Conservation (phyloP, 1,140 invertebrate species). For the Lepidurus packardi region DNA sequence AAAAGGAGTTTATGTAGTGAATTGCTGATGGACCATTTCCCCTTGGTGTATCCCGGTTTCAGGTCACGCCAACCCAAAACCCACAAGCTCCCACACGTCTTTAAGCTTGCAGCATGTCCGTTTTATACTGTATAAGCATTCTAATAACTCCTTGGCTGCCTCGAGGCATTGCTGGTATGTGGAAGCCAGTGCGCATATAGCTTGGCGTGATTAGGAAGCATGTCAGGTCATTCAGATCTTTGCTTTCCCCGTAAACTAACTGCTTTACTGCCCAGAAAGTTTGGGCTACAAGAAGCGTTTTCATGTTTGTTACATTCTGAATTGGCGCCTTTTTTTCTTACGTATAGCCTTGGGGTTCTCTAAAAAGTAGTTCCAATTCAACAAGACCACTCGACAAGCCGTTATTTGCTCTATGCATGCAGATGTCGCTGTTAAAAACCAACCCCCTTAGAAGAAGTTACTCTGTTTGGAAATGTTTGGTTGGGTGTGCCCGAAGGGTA, state of each 20-base stretch:
- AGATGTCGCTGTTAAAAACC: neutral
- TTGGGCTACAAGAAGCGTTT: neutral
- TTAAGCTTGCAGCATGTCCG: neutral
- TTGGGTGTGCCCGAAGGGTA: neutral
- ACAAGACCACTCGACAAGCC: no score
- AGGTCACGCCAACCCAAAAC: neutral
- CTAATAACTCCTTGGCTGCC: neutral
- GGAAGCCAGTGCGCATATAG: neutral
- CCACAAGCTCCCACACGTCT: neutral
- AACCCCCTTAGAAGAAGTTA: neutral
- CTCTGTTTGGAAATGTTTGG: neutral
- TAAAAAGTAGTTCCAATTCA: no score
- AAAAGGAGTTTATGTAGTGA: neutral
- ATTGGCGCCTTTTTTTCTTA: neutral
- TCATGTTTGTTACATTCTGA: neutral
- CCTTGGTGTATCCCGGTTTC: neutral
- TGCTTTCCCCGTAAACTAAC: neutral
- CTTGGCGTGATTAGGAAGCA: neutral
- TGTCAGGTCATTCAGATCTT: neutral
- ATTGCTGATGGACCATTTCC: slow-evolving; percentile 14
- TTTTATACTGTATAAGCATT: neutral
- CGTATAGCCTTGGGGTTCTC: no score
- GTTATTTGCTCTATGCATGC: neutral
- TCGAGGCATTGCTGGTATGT: neutral
- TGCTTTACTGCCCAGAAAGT: neutral